These are phyloP conservation scores for Phymorhynchus buccinoides DNA, from an alignment of 1,140 invertebrate species.

Conservation along the genomic window DNA sequence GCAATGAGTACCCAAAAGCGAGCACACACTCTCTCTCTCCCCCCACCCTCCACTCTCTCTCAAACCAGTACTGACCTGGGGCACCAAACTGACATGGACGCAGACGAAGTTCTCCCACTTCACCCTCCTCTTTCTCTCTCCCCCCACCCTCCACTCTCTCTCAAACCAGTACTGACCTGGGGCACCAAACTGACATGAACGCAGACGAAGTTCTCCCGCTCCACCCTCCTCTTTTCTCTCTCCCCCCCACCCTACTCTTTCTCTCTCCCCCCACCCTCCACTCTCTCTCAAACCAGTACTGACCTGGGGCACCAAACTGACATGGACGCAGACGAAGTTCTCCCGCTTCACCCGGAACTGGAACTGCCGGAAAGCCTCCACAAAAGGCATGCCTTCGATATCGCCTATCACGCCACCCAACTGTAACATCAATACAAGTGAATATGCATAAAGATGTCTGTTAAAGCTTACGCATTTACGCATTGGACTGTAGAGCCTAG, in stretches of 20 bases:
- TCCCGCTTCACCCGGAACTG: constrained; percentile 92
- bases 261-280: too few relatives aligned
- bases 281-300: constrained; percentile 27
- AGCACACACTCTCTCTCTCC: background rate
- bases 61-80: background rate
- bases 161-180: constrained; percentile 77
- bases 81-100: too few relatives aligned
- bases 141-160: too few relatives aligned
- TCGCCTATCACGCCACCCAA: background rate
- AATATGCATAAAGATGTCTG: too few relatives aligned
- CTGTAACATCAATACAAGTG: constrained; percentile 9
- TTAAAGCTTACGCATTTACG: too few relatives aligned
- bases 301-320: constrained; percentile 93
- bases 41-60: background rate
- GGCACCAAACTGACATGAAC: constrained; percentile 97
- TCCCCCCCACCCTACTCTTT: too few relatives aligned
- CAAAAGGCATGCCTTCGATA: constrained; percentile 91
- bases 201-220: constrained; percentile 92
- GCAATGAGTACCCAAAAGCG: too few relatives aligned
- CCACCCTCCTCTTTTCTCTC: constrained; percentile 81
- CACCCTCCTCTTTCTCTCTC: too few relatives aligned
- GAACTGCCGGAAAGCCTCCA: constrained; percentile 98
- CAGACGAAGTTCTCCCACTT: too few relatives aligned
- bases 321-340: constrained; percentile 96
- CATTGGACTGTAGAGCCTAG: too few relatives aligned